Evolutionary conservation across 2,888 invertebrate species (phyloP).

Genomic region (Blomia tropicalis): DNA sequence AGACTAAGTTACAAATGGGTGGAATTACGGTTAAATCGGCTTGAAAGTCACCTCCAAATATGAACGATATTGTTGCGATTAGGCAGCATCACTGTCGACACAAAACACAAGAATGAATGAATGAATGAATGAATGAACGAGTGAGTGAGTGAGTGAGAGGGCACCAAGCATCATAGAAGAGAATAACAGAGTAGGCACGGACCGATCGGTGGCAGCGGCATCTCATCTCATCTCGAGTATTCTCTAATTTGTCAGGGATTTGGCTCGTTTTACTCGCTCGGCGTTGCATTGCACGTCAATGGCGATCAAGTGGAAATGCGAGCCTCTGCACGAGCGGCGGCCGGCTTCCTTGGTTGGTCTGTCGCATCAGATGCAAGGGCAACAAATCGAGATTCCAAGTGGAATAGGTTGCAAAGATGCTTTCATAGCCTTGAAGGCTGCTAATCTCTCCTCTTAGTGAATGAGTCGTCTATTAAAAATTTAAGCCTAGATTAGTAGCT

Average conservation of each 20-base stretch:
- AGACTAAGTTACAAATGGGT: constrained; percentile 12
- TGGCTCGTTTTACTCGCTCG: background rate
- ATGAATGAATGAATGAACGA: no score
- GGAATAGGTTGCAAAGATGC: background rate
- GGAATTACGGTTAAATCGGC: constrained; percentile 7
- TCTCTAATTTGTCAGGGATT: constrained; percentile 15
- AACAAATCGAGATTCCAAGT: constrained; percentile 11
- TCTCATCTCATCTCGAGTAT: background rate
- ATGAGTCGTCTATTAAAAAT: constrained; percentile 19
- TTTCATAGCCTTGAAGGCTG: background rate
- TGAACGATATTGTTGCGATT: constrained; percentile 2
- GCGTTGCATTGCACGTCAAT: background rate
- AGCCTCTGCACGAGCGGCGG: background rate
- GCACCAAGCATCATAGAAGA: no score
- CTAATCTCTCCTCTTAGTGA: constrained; percentile 12
- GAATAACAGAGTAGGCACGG: no score
- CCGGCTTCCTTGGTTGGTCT: no score
- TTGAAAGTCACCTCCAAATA: constrained; percentile 3
- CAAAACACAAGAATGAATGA: no score
- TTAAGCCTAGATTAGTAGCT: constrained; percentile 20
- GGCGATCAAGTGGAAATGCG: constrained; percentile 8
- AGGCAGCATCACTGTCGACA: no score
- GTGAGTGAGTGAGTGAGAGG: no score
- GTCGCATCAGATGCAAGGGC: background rate
- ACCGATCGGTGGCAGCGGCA: background rate